phyloP scores from a whole-genome alignment of 2,797 vertebrate species.

The Ataeniobius toweri region DNA sequence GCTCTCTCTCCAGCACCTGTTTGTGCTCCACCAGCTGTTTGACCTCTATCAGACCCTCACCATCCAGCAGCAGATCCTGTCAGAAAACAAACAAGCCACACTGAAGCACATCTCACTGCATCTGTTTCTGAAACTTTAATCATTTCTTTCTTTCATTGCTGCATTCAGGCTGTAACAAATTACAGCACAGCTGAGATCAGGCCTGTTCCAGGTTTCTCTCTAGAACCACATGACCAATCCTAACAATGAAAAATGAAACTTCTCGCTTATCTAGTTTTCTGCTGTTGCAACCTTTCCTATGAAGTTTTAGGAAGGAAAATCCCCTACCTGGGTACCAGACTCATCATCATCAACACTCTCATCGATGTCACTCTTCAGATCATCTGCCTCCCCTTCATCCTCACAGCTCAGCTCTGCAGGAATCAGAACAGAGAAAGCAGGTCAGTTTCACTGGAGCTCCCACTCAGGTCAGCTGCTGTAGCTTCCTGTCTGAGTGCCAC shows the following conservation, averaged over 20 bases:
- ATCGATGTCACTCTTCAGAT: constrained; percentile 74
- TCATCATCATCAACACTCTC: constrained; percentile 81
- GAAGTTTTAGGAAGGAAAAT: no score
- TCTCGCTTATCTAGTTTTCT: no score
- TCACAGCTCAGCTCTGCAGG: constrained; percentile 59
- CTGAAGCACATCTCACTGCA: not conserved
- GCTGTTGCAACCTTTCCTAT: no score
- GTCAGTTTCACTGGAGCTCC: not conserved
- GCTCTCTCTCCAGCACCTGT: constrained; percentile 82
- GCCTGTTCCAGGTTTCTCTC: no score
- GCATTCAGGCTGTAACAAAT: no score
- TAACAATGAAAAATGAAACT: no score
- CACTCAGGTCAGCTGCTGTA: not conserved
- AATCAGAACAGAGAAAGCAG: not conserved
- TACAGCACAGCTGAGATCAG: no score
- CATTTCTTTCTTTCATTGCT: no score
- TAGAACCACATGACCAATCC: no score
- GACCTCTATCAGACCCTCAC: constrained; percentile 75
- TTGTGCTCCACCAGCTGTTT: constrained; percentile 82
- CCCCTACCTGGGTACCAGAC: constrained; percentile 52
- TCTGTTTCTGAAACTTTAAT: no score
- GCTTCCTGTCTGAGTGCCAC: not conserved
- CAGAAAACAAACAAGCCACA: not conserved
- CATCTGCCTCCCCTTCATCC: constrained; percentile 64
- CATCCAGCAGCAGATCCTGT: constrained; percentile 29